These are phyloP conservation scores for Metellina segmentata DNA, from an alignment of 2,888 invertebrate species.

Conservation along the genomic window DNA sequence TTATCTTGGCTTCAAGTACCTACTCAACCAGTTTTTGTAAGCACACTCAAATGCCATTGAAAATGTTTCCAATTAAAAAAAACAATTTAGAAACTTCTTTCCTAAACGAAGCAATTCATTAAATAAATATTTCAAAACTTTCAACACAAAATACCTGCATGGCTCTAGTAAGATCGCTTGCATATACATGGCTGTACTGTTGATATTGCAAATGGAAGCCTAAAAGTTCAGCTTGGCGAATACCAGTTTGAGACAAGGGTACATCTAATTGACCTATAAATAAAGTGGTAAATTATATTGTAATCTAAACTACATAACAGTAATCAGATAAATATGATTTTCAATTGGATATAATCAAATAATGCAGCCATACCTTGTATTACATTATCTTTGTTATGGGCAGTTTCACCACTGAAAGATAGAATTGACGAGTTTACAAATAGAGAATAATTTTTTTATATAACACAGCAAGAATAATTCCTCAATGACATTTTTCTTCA, in stretches of 20 bases:
- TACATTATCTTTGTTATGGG: slow-evolving; percentile 77
- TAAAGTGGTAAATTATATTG: not conserved
- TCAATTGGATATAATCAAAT: slow-evolving; percentile 7
- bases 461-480: too few relatives aligned
- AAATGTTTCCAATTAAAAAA: too few relatives aligned
- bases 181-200: slow-evolving; percentile 76
- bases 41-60: too few relatives aligned
- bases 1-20: too few relatives aligned
- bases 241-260: slow-evolving; percentile 77
- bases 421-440: slow-evolving; percentile 3
- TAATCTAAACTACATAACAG: not conserved
- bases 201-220: slow-evolving; percentile 73
- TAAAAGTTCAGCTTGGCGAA: slow-evolving; percentile 75
- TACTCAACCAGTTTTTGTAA: too few relatives aligned
- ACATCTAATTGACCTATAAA: slow-evolving; percentile 77
- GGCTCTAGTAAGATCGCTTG: slow-evolving; percentile 75
- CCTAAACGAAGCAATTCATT: not conserved
- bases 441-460: not conserved
- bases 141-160: slow-evolving; percentile 60
- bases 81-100: not conserved
- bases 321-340: not conserved
- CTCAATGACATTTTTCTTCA: too few relatives aligned
- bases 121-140: not conserved
- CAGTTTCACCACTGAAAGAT: slow-evolving; percentile 76
- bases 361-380: slow-evolving; percentile 73